Conservation (phyloP, 1,140 invertebrate genomes). For the Caenorhabditis inopinata region DNA sequence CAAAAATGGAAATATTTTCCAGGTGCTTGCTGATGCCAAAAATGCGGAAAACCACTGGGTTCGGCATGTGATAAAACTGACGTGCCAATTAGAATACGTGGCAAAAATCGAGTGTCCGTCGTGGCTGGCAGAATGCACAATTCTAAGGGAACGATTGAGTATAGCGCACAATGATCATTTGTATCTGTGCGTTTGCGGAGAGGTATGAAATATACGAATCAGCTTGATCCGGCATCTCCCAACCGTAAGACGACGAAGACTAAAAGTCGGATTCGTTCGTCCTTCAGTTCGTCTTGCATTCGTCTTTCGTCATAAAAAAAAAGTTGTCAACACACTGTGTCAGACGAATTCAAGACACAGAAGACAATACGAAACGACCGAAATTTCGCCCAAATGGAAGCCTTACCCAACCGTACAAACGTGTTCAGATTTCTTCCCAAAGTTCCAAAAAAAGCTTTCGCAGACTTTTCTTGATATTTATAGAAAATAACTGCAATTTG, state of each 20-base stretch:
- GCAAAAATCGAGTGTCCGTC: conserved; percentile 44
- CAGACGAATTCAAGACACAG: too few species aligned
- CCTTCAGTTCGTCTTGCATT: neutral
- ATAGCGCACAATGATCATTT: conserved; percentile 43
- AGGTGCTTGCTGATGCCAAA: conserved; percentile 24
- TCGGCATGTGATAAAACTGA: conserved; percentile 39
- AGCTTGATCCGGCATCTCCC: too few species aligned
- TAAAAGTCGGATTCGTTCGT: too few species aligned
- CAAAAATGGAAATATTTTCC: neutral
- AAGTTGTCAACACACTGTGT: too few species aligned
- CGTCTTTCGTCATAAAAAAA: neutral
- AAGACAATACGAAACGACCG: too few species aligned
- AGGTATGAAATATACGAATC: neutral
- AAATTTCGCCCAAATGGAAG: too few species aligned
- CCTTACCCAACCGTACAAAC: too few species aligned
- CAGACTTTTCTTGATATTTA: too few species aligned
- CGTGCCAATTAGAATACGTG: conserved; percentile 36
- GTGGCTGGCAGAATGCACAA: conserved; percentile 41
- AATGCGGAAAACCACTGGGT: conserved; percentile 2
- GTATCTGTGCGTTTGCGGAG: conserved; percentile 44
- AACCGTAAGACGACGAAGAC: too few species aligned
- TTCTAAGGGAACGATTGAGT: conserved; percentile 33
- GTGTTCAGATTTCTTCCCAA: too few species aligned
- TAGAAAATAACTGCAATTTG: too few species aligned
- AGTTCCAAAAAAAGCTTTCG: too few species aligned